Evolutionary conservation across 1,140 invertebrate species (phyloP), one percentile per base, ranked within the genome.

Genomic region (Mamestra configurata): DNA sequence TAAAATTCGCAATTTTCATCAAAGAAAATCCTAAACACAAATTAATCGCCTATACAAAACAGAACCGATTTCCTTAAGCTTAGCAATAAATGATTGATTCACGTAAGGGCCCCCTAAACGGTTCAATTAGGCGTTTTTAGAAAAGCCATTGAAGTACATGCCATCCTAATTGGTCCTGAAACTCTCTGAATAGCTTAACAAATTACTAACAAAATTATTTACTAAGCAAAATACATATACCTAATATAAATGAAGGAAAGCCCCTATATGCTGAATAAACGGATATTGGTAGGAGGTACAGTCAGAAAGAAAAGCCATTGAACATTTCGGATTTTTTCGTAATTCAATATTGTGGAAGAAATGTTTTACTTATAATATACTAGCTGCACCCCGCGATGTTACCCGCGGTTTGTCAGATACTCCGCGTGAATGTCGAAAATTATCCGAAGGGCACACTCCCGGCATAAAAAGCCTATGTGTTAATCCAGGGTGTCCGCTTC

Each of bases 81-180:
- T 8, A 46, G 40, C 64, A 24, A 61, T 61, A 61, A 61, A 35
- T 46, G 22, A 76, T 76, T 27, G 55, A 61, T 76, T 27, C 31
- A 35, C 53, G 5, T 76, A 40, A 61, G 10, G 22, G n/a, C 15
- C 27, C n/a, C 22, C 15, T 40, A 68, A 68, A 6, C n/a, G 35
- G 7, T 15, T n/a, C n/a, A 71, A 70, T 57, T 71, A 78, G 55
- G 37, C 24, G 66, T 61, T 79, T 79, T 71, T 53, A 22, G 13
- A 64, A 71, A 79, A 35, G 24, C 68, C 68, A 31, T 57, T 77
- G 31, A 53, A 15, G 20, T 31, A 40, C 43, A 68, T 24, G 5
- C 64, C 61, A 31, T 40, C 70, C 73, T 84, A 81, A 84, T 84
- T 84, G 77, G 77, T 77, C 72, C 53, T 31, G n/a, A 81, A 79